Conservation (phyloP, 2,888 invertebrate genomes). For the Ecdyonurus torrentis region DNA sequence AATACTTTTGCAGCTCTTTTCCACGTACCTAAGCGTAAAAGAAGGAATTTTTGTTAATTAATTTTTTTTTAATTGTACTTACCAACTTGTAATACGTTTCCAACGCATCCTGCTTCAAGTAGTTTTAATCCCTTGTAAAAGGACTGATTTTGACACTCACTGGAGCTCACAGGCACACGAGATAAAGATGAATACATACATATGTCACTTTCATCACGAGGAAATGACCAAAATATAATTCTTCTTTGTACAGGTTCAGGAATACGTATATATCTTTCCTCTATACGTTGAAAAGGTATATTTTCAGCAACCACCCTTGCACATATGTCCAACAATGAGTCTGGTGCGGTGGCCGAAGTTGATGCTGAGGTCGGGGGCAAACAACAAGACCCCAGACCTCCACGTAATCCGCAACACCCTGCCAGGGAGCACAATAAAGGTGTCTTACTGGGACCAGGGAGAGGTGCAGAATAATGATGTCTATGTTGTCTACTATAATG, state of each 20-base stretch:
- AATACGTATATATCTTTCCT: slow-evolving; percentile 72
- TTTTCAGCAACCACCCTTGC: slow-evolving; percentile 70
- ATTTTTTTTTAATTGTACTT: no score
- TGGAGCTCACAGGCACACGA: slow-evolving; percentile 29
- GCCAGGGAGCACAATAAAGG: background rate
- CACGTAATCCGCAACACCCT: background rate
- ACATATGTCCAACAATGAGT: slow-evolving; percentile 63
- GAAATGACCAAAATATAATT: slow-evolving; percentile 81
- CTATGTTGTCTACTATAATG: background rate
- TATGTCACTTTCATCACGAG: slow-evolving; percentile 71
- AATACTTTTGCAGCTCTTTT: no score
- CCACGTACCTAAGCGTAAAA: no score
- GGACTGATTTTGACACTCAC: slow-evolving; percentile 62
- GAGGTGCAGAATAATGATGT: background rate
- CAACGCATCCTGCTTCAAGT: slow-evolving; percentile 65
- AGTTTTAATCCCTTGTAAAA: slow-evolving; percentile 75
- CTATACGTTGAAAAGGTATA: slow-evolving; percentile 72
- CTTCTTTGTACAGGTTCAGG: slow-evolving; percentile 77
- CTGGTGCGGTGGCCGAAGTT: slow-evolving; percentile 27
- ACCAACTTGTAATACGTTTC: slow-evolving; percentile 79
- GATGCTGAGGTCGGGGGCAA: background rate
- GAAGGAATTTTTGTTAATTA: no score
- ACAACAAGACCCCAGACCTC: background rate
- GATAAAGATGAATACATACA: slow-evolving; percentile 76
- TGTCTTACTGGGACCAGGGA: background rate